A percentile compares a stretch with the other conserved stretches of the same genome.
phyloP scores from a whole-genome alignment of 2,888 invertebrate species.

The Drosophila cognata region DNA sequence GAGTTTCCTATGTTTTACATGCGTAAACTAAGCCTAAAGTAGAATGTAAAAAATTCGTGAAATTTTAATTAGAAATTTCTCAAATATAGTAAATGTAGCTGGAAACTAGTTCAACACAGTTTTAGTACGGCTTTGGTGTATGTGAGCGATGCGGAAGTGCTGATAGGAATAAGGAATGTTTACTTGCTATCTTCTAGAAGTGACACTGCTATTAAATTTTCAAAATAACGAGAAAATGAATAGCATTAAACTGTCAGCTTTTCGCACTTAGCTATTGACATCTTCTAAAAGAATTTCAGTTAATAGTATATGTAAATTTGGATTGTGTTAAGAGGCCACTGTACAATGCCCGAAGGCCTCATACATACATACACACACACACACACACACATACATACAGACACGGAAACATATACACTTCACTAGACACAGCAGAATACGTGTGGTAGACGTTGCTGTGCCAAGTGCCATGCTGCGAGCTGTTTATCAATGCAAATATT shows the following conservation, averaged over 20 bases:
- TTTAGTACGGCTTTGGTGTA: not conserved
- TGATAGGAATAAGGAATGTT: not conserved
- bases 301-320: constrained; percentile 48
- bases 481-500: constrained; percentile 79
- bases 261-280: constrained; percentile 7
- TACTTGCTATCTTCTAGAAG: not conserved
- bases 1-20: not conserved
- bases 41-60: not conserved
- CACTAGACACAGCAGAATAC: constrained; percentile 29
- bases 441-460: constrained; percentile 19
- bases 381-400: constrained; percentile 1
- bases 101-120: not conserved
- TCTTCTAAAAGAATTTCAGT: constrained; percentile 21
- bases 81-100: not conserved
- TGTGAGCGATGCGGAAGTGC: not conserved
- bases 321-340: constrained; percentile 55
- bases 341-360: constrained; percentile 39
- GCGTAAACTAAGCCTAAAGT: not conserved
- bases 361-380: constrained; percentile 3
- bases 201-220: not conserved
- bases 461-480: constrained; percentile 57
- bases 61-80: not conserved
- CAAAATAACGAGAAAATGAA: not conserved
- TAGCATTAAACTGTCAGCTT: not conserved
- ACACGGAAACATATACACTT: constrained; percentile 13